Evolutionary conservation across 2,113 vertebrate genomes (phyloP).

Genomic region (Microcebus murinus): DNA sequence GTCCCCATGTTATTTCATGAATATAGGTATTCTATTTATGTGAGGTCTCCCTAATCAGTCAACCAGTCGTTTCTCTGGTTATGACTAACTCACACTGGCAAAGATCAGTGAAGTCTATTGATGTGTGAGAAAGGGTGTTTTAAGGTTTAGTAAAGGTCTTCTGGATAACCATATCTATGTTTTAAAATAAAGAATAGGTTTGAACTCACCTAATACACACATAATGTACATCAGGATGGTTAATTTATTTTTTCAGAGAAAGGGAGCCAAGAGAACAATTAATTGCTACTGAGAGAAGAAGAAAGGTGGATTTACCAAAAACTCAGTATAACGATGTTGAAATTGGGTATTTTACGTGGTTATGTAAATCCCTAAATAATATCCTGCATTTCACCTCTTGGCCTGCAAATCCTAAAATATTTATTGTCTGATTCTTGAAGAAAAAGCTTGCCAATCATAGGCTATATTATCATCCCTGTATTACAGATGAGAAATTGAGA

Average conservation of each 20-base stretch:
- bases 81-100: background rate
- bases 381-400: background rate
- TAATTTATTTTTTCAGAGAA: background rate
- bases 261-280: background rate
- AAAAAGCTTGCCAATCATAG: background rate
- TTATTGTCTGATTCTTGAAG: background rate
- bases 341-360: background rate
- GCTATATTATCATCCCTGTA: background rate
- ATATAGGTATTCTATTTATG: too few relatives aligned
- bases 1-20: background rate
- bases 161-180: background rate
- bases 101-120: background rate
- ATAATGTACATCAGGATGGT: background rate
- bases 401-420: background rate
- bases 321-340: background rate
- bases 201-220: background rate
- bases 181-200: background rate
- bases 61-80: background rate
- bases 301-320: background rate
- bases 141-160: background rate
- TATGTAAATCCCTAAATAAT: background rate
- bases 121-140: background rate
- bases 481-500: background rate
- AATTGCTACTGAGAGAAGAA: background rate
- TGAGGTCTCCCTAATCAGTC: background rate